Percentiles rank a stretch among this genome's conserved stretches.
These are phyloP conservation scores for Rhogogaster chlorosoma DNA, from an alignment of 2,888 invertebrate genomes.

Conservation along the genomic window DNA sequence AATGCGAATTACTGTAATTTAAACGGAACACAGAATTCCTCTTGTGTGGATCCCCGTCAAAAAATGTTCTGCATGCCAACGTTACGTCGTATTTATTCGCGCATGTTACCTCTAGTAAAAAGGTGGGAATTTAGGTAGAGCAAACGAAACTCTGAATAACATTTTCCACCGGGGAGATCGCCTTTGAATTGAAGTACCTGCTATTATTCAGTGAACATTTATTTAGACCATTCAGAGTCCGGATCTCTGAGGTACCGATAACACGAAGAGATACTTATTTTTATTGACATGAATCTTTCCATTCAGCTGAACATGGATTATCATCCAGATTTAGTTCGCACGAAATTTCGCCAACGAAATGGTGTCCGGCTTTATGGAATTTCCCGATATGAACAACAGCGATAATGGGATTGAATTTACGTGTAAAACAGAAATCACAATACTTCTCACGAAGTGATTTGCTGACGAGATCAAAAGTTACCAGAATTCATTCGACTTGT, in stretches of 20 bases:
- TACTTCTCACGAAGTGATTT: not conserved
- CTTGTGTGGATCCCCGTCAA: not conserved
- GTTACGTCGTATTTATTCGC: slow-evolving; percentile 5
- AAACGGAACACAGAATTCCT: slow-evolving; percentile 17
- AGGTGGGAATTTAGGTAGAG: not conserved
- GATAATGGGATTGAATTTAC: not conserved
- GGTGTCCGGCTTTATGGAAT: not conserved
- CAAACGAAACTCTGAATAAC: slow-evolving; percentile 6
- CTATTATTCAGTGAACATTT: slow-evolving; percentile 12
- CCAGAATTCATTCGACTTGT: slow-evolving; percentile 3
- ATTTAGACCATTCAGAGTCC: not conserved
- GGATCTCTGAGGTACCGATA: not conserved
- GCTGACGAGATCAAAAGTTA: not conserved
- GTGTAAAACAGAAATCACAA: not conserved
- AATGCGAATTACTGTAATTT: slow-evolving; percentile 38
- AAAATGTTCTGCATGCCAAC: not conserved
- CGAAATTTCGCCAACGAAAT: not conserved
- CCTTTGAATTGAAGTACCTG: not conserved
- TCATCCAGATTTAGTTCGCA: not conserved
- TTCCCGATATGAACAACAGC: not conserved
- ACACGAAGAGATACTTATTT: not conserved
- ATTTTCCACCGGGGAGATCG: not conserved
- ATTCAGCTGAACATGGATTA: not conserved
- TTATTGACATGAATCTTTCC: not conserved
- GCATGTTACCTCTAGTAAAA: not conserved